These are phyloP conservation scores for Chionoecetes opilio DNA, from an alignment of 1,140 invertebrate genomes.

Conservation along the genomic window DNA sequence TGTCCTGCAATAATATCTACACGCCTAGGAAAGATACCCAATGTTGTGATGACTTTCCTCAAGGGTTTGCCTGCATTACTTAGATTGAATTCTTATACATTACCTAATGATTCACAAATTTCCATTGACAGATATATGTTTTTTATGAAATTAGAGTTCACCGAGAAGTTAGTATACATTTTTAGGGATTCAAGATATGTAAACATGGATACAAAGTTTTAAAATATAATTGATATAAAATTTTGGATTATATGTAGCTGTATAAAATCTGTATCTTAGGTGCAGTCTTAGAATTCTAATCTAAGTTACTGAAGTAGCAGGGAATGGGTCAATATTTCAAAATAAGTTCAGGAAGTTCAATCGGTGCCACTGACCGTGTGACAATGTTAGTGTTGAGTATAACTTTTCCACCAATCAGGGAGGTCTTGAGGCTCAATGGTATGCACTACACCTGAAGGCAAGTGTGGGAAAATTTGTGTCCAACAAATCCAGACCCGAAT, in stretches of 20 bases:
- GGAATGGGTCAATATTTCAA: slow-evolving; percentile 63
- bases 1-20: slow-evolving; percentile 69
- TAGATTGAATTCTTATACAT: slow-evolving; percentile 58
- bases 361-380: slow-evolving; percentile 3
- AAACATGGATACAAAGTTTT: slow-evolving; percentile 55
- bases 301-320: slow-evolving; percentile 61
- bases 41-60: slow-evolving; percentile 47
- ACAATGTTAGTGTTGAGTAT: slow-evolving; percentile 10
- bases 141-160: slow-evolving; percentile 19
- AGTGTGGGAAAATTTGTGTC: neutral
- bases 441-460: slow-evolving; percentile 32
- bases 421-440: neutral
- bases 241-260: slow-evolving; percentile 50
- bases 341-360: slow-evolving; percentile 63
- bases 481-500: neutral
- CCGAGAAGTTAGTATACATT: slow-evolving; percentile 5
- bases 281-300: slow-evolving; percentile 60
- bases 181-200: slow-evolving; percentile 52
- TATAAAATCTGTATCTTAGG: slow-evolving; percentile 65
- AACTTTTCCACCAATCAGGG: neutral
- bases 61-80: slow-evolving; percentile 57
- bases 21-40: slow-evolving; percentile 65
- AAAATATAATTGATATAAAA: slow-evolving; percentile 52
- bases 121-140: slow-evolving; percentile 25
- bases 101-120: slow-evolving; percentile 62